Evolutionary conservation across 2,113 vertebrate genomes (phyloP).

Genomic region (Solenodon paradoxus): DNA sequence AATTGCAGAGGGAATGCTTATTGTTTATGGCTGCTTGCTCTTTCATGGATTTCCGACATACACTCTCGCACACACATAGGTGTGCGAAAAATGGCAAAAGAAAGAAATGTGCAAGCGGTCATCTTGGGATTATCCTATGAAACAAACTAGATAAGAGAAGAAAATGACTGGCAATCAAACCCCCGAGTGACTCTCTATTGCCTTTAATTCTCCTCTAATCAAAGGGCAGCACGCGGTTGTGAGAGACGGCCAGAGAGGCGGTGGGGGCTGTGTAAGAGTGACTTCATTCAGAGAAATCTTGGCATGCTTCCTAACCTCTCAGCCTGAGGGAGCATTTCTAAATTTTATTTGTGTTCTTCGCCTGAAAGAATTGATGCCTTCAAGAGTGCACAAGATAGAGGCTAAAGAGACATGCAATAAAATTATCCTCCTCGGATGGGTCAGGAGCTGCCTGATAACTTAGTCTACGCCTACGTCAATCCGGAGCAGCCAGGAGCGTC

Average conservation of each 20-base stretch:
- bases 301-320: slow-evolving; percentile 66
- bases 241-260: background rate
- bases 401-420: slow-evolving; percentile 66
- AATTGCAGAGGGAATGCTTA: slow-evolving; percentile 15
- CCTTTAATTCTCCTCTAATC: slow-evolving; percentile 72
- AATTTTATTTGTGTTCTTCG: slow-evolving; percentile 71
- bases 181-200: slow-evolving; percentile 45
- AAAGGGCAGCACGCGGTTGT: slow-evolving; percentile 41
- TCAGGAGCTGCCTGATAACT: slow-evolving; percentile 69
- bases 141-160: slow-evolving; percentile 33
- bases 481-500: background rate
- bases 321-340: slow-evolving; percentile 64
- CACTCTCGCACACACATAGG: background rate
- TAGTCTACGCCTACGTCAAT: slow-evolving; percentile 60
- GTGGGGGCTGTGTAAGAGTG: slow-evolving; percentile 57
- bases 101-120: slow-evolving; percentile 46
- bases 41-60: slow-evolving; percentile 41
- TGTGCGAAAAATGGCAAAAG: background rate
- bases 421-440: slow-evolving; percentile 64
- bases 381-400: slow-evolving; percentile 55
- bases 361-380: slow-evolving; percentile 68
- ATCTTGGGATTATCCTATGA: slow-evolving; percentile 42
- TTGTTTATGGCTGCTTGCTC: slow-evolving; percentile 53
- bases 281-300: slow-evolving; percentile 68
- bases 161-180: slow-evolving; percentile 64